A percentile compares a stretch with the other conserved stretches of the same genome.
phyloP scores from a whole-genome alignment of 2,797 vertebrate genomes.

The Eospalax fontanierii region DNA sequence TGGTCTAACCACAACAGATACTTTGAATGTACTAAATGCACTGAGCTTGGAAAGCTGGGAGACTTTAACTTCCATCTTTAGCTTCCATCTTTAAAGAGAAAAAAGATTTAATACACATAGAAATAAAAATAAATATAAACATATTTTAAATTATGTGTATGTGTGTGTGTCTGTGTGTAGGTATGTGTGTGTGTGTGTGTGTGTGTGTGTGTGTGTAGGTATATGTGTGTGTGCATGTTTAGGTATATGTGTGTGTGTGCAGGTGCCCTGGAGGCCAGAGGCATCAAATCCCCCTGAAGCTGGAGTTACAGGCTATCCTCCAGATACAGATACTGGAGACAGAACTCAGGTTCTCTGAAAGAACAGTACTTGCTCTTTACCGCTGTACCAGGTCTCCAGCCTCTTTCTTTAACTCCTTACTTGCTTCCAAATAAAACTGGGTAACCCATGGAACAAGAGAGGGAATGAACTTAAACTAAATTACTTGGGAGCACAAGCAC shows the following conservation, averaged over 20 bases:
- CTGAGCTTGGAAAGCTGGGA: not conserved
- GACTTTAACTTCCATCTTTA: not conserved
- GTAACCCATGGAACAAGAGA: not conserved
- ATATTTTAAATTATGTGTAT: no score
- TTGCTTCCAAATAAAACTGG: not conserved
- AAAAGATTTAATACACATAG: no score
- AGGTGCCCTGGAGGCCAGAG: not conserved
- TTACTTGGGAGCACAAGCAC: not conserved
- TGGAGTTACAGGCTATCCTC: no score
- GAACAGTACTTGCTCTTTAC: not conserved
- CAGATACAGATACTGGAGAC: not conserved
- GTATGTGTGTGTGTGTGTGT: no score
- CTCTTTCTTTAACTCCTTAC: not conserved
- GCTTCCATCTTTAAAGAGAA: no score
- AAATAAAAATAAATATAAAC: no score
- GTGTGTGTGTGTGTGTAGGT: rapidly evolving
- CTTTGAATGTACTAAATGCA: not conserved
- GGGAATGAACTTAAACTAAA: not conserved
- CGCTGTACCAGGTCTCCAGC: not conserved
- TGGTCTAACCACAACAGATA: not conserved
- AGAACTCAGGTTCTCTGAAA: not conserved
- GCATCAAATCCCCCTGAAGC: not conserved
- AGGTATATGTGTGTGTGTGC: no score
- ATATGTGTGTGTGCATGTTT: no score
- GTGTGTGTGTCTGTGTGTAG: not conserved